A percentile compares a stretch with the other conserved stretches of the same genome.
phyloP scores from a whole-genome alignment of 2,888 invertebrate species.

The Ophion obscuratus region DNA sequence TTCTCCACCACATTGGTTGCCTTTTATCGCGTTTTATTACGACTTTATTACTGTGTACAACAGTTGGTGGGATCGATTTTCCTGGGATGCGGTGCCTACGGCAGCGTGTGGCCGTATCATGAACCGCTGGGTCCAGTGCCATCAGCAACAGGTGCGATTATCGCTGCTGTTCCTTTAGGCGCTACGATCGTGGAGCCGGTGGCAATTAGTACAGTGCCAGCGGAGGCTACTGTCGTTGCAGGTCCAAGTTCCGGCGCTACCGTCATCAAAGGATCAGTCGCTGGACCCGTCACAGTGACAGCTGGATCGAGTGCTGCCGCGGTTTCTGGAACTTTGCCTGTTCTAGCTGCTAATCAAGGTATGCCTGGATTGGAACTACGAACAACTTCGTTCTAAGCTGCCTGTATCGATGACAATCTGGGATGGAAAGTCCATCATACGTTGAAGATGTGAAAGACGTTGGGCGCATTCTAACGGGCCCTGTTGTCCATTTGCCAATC shows the following conservation, averaged over 20 bases:
- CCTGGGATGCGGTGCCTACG: conserved; percentile 68
- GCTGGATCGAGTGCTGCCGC: conserved; percentile 31
- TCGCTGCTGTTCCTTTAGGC: conserved; percentile 33
- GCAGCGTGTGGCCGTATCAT: conserved; percentile 75
- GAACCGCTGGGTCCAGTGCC: conserved; percentile 68
- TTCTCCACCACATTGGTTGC: neutral
- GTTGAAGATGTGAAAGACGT: neutral
- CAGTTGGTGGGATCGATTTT: conserved; percentile 69
- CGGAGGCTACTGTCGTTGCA: conserved; percentile 32
- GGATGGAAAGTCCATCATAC: neutral
- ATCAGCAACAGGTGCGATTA: conserved; percentile 73
- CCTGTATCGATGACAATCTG: neutral
- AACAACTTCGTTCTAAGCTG: neutral
- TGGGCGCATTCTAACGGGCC: neutral
- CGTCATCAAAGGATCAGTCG: conserved; percentile 58
- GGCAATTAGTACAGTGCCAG: conserved; percentile 41
- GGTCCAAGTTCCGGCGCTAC: conserved; percentile 51
- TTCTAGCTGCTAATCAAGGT: conserved; percentile 6
- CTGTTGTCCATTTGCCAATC: conserved; percentile 34
- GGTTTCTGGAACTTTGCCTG: neutral
- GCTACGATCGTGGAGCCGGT: conserved; percentile 40
- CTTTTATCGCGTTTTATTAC: conserved; percentile 2
- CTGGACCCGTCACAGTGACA: conserved; percentile 51
- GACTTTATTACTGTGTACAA: neutral
- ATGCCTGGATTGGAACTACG: neutral